Conservation (phyloP, 1,140 invertebrate species). For the Drosophila navojoa region DNA sequence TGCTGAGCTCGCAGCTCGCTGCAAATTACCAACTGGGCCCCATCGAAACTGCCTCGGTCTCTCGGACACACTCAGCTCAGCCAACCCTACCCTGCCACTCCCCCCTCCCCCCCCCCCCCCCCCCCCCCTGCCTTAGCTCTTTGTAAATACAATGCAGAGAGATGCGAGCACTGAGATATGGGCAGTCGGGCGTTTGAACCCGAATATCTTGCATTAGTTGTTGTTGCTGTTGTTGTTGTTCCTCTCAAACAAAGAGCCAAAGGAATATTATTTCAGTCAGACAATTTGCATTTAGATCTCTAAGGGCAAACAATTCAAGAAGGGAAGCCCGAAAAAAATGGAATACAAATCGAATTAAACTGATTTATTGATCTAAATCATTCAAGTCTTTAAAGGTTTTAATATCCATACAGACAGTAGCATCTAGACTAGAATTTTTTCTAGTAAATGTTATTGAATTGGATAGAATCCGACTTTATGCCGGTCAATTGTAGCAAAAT, state of each 20-base stretch:
- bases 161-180: too few relatives aligned
- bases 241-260: conserved; percentile 26
- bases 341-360: neutral
- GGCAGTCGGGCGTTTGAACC: neutral
- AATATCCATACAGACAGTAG: too few relatives aligned
- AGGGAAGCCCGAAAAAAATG: neutral
- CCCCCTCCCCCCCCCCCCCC: conserved; percentile 5
- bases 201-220: conserved; percentile 12
- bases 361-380: neutral
- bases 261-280: conserved; percentile 18
- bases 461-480: too few relatives aligned
- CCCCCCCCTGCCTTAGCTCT: neutral
- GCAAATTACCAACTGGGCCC: neutral
- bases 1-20: conserved; percentile 51
- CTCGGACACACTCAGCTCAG: conserved; percentile 14
- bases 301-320: neutral
- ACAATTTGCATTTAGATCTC: conserved; percentile 44
- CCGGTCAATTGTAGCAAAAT: too few relatives aligned
- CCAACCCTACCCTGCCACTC: conserved; percentile 9
- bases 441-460: too few relatives aligned
- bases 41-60: neutral
- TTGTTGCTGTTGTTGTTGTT: conserved; percentile 12
- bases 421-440: too few relatives aligned
- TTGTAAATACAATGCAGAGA: conserved; percentile 27
- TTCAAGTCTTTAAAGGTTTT: too few relatives aligned